Base-by-base conservation (phyloP, 1,140 invertebrate species). In the Drosophila orosa region DNA sequence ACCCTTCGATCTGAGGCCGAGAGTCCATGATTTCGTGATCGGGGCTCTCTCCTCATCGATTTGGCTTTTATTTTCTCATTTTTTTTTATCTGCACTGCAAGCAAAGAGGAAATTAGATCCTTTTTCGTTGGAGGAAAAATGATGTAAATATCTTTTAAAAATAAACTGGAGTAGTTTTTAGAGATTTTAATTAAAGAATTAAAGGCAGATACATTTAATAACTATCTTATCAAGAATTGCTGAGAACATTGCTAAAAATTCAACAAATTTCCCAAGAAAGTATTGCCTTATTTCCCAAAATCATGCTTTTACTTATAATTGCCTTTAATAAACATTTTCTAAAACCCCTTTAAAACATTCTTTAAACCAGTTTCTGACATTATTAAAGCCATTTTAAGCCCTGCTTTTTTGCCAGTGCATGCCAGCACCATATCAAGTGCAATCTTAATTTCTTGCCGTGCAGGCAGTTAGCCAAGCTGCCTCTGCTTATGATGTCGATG, bases 401-500 rank as follows among this genome's bases (percentile, higher is more conserved):
- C 2, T 9, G 6, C 25, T 31, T n/a, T 31, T 1, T 17, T 19
- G 2, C 0, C 9, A 48, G 25, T 48, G 45, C 15, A 13, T 31
- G 0, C 10, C 10, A 25, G 9, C 5, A 27, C 5, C 27, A 13
- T 31, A 50, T 17, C 25, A 13, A 50, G 12, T 15, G 13, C 48
- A 6, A 33, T 52, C 48, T 22, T 40, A 27, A 39, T 27, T 56
- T 50, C 48, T 71, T 39, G 5, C 63, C 29, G 59, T 52, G 39
- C 61, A 40, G 66, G 62, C 45, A 84, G 80, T 84, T 84, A 84
- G 57, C 58, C 33, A 52, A 84, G 80, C 76, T 84, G 80, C 72
- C 76, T 75, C 29, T 83, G 76, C 80, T 84, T 79, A 84, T 84
- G 80, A 79, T 67, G 62, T 69, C 80, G 19, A 22, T 52, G 50